Evolutionary conservation across 2,888 invertebrate genomes (phyloP), one percentile per base, ranked within the genome.

Genomic region (Diaprepes abbreviatus): DNA sequence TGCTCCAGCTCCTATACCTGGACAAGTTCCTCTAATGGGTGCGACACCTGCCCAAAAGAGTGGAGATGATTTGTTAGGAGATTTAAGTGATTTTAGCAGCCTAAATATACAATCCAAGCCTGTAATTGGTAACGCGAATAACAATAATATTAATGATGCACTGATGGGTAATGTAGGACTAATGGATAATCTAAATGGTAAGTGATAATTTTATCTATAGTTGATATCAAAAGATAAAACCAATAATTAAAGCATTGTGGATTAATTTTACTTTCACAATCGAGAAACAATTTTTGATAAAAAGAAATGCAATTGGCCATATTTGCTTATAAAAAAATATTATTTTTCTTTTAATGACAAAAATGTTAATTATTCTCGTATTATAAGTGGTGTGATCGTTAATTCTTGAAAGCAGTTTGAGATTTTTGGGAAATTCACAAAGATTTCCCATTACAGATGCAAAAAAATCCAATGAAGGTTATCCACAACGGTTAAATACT

Each of bases 401-500:
- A 6, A 45, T 45, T 45, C 24, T 24, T 45, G 24, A 45, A n/a
- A 24, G 45, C 12, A 45, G 24, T 45, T 24, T n/a, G 10, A 24
- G 4, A 24, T n/a, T 45, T 6, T 50, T 74, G 83, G 84, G 82
- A 83, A 83, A 83, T 81, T 84, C 82, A 84, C 78, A 71, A 81
- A 81, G 81, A 76, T 82, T 84, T 84, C 83, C 84, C 83, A 70
- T 80, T 81, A 71, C 80, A 80, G 81, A 79, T 75, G 36, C 33
- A 55, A 65, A 63, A 31, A 14, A 28, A 55, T 12, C 14, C 52
- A 24, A 21, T 4, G 16, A 52, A 17, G 16, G 19, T 28, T 40
- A 12, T 10, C 38, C 43, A 52, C 35, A 21, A 28, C 48, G 52
- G 17, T 24, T 31, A n/a, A 66, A 35, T 55, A 45, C 28, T 21